phyloP scores from a whole-genome alignment of 2,888 invertebrate species.

The Lysandra coridon region DNA sequence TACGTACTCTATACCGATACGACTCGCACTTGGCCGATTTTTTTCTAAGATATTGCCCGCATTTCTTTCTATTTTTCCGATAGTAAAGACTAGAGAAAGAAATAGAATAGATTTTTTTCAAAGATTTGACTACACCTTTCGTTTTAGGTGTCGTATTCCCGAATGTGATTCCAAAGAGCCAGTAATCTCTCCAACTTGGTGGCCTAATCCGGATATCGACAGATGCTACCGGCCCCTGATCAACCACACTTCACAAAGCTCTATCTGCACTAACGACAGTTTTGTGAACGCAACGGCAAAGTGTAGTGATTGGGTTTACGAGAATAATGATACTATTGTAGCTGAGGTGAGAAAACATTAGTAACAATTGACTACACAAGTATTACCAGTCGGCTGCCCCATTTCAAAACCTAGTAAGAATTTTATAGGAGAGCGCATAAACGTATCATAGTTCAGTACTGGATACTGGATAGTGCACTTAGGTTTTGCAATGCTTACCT shows the following conservation, averaged over 20 bases:
- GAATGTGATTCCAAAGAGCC: conserved; percentile 39
- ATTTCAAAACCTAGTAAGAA: too few relatives aligned
- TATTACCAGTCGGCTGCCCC: too few relatives aligned
- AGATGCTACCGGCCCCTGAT: conserved; percentile 54
- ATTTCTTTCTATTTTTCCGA: too few relatives aligned
- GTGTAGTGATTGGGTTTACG: conserved; percentile 64
- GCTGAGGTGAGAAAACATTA: conserved; percentile 51
- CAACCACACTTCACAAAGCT: conserved; percentile 32
- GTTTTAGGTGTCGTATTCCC: conserved; percentile 39
- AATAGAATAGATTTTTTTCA: too few relatives aligned
- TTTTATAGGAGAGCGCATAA: too few relatives aligned
- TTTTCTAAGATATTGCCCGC: too few relatives aligned
- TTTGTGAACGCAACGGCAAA: conserved; percentile 48
- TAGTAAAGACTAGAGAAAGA: too few relatives aligned
- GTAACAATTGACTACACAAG: not conserved
- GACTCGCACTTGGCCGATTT: too few relatives aligned
- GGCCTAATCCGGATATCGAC: conserved; percentile 54
- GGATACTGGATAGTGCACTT: too few relatives aligned
- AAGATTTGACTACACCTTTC: not conserved
- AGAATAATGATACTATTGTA: conserved; percentile 57
- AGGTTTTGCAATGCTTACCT: too few relatives aligned
- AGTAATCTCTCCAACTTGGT: conserved; percentile 50
- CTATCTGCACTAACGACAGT: conserved; percentile 50
- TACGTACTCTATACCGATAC: too few relatives aligned
- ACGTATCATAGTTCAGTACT: too few relatives aligned